phyloP scores from a whole-genome alignment of 53 echinoderm and acorn worm genomes.

The Antedon mediterranea region DNA sequence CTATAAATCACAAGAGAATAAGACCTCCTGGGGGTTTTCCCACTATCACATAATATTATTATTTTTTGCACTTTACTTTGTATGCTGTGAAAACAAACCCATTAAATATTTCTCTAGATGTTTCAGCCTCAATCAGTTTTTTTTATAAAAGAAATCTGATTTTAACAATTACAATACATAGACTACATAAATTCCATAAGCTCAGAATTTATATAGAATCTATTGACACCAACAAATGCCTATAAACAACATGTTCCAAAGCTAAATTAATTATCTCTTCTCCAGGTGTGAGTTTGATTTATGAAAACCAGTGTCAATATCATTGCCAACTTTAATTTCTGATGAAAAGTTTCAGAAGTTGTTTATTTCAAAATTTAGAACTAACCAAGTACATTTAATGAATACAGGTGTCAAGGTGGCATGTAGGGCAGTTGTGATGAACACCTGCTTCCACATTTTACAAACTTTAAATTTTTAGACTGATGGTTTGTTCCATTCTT shows the following conservation, averaged over 20 bases:
- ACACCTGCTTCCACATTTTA: neutral
- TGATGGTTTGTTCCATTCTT: neutral
- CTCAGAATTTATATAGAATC: neutral
- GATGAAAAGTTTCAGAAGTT: neutral
- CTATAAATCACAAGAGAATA: no score
- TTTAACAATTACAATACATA: no score
- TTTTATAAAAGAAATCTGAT: no score
- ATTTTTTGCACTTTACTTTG: no score
- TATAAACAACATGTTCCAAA: neutral
- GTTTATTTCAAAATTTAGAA: neutral
- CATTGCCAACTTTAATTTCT: neutral
- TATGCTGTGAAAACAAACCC: no score
- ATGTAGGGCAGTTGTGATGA: neutral
- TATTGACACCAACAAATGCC: neutral
- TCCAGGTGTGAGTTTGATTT: neutral
- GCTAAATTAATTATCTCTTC: neutral
- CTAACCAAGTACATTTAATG: neutral
- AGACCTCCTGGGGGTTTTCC: no score
- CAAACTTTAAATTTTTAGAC: neutral
- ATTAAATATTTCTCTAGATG: no score
- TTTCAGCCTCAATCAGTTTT: no score
- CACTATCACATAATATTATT: no score
- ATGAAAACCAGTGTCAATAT: neutral
- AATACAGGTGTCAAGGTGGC: neutral
- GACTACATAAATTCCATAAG: no score